Evolutionary conservation across 2,113 vertebrate genomes (phyloP).

Genomic region (Brachyhypopomus occidentalis): DNA sequence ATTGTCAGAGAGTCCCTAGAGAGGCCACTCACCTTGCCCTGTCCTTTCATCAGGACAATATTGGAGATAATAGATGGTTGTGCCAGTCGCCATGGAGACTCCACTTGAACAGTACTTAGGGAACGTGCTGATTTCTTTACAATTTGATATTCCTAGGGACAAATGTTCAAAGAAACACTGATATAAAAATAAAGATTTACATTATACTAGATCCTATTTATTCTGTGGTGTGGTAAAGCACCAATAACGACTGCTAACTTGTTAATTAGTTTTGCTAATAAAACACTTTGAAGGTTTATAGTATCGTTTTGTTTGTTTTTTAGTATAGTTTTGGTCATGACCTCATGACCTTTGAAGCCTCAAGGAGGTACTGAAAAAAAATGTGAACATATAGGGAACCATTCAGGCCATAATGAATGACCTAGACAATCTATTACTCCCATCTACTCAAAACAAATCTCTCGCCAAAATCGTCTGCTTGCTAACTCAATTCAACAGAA

Average conservation of each 20-base stretch:
- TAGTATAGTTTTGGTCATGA: neutral
- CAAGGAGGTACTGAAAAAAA: neutral
- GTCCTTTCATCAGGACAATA: slow-evolving; percentile 97
- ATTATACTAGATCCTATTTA: slow-evolving; percentile 19
- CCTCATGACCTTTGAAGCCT: neutral
- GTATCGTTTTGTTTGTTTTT: neutral
- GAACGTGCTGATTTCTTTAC: slow-evolving; percentile 95
- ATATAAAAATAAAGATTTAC: slow-evolving; percentile 23
- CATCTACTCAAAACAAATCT: neutral
- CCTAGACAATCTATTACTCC: neutral
- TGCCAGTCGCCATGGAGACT: slow-evolving; percentile 94
- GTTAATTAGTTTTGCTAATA: neutral
- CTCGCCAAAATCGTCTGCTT: neutral
- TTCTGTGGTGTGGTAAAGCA: neutral
- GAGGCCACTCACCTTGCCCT: slow-evolving; percentile 87
- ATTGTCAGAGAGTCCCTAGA: slow-evolving; percentile 26
- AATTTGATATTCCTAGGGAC: slow-evolving; percentile 85
- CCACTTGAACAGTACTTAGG: slow-evolving; percentile 92
- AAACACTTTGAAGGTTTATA: neutral
- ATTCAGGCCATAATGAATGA: neutral
- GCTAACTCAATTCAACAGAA: neutral
- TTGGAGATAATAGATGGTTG: slow-evolving; percentile 97
- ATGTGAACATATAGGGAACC: neutral
- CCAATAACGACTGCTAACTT: neutral
- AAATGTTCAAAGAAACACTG: slow-evolving; percentile 31